Base-by-base conservation (phyloP, 2,888 invertebrate species). In the Megaustenia siamemsis region DNA sequence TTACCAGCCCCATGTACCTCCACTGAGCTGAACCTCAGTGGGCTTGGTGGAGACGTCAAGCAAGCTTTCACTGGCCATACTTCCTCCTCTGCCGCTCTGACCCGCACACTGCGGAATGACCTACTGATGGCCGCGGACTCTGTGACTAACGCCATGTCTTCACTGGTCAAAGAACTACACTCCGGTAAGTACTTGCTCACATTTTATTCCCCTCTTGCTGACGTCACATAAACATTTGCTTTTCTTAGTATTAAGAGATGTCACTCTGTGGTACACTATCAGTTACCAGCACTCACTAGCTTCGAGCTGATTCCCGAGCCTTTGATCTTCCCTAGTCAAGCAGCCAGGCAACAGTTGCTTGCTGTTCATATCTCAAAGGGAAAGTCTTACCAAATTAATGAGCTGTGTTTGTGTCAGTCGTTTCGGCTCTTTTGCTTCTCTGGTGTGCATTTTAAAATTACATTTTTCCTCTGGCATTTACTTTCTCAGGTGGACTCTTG, bases 61-160 rank as follows among this genome's bases (percentile, higher is more conserved):
- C 90, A 93, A 83, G 94, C 93, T 1, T 94, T 94, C 87, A 92
- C 91, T 35, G 76, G 68, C n/a, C 45, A 86, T 10, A 63, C 86
- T 4, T 66, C 85, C 1, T 75, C 83, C 12, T 73, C 82, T 10
- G 81, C 76, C 89, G 85, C 83, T 6, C 66, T 89, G 85, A 89
- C 91, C 10, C 88, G 90, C 66, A 91, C 91, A 86, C 88, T 94
- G 69, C 89, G 93, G n/a, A 93, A 97, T 93, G 98, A 98, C 94
- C 95, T 99, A 83, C 95, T 99, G 89, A 97, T 97, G 92, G 98
- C 99, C 75, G 99, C 99, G 71, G 99, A 99, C 95, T 98, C 98
- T 45, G 98, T 99, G 90, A 98, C 99, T 87, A 97, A 97, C 94
- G 99, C 99, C 87, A 99, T 99, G 98, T 98, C 98, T 56, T 97